Conservation (phyloP, 2,113 vertebrate species). For the Pollachius pollachius region DNA sequence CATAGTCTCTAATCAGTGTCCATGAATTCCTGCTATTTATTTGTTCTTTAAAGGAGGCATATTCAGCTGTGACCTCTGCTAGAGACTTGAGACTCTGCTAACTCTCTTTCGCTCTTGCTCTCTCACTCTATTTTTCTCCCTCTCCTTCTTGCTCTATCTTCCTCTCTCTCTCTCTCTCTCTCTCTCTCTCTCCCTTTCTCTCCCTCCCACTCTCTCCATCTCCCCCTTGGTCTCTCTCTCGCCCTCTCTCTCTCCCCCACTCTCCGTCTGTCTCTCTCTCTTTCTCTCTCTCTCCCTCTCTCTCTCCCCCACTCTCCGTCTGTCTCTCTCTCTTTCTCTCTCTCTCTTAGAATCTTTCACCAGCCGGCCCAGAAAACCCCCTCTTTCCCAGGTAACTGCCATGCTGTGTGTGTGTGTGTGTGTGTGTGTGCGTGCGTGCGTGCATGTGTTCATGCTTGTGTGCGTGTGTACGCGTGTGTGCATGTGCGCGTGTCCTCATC, state of each 20-base stretch:
- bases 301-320: neutral
- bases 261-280: neutral
- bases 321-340: neutral
- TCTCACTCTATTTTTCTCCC: neutral
- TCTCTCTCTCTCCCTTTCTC: neutral
- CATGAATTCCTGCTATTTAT: no score
- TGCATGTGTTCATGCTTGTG: neutral
- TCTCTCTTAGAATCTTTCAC: constrained; percentile 47
- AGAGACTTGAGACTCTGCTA: neutral
- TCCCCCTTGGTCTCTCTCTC: constrained; percentile 1
- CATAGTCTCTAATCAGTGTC: no score
- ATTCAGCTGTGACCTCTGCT: neutral
- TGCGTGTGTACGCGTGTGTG: no score
- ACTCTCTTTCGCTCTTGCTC: neutral
- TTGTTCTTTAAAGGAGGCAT: neutral
- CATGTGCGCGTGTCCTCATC: no score
- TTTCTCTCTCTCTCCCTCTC: constrained; percentile 1
- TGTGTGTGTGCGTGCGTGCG: neutral
- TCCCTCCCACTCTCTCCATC: constrained; percentile 1
- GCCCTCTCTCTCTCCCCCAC: neutral
- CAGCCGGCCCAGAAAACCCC: constrained; percentile 64
- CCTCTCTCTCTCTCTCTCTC: neutral
- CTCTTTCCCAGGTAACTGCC: constrained; percentile 72
- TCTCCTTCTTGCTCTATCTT: neutral
- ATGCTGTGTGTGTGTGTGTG: neutral